Percentiles rank a stretch among this genome's conserved stretches.
These are phyloP conservation scores for Barypeithes pellucidus DNA, from an alignment of 2,888 invertebrate genomes.

Conservation along the genomic window DNA sequence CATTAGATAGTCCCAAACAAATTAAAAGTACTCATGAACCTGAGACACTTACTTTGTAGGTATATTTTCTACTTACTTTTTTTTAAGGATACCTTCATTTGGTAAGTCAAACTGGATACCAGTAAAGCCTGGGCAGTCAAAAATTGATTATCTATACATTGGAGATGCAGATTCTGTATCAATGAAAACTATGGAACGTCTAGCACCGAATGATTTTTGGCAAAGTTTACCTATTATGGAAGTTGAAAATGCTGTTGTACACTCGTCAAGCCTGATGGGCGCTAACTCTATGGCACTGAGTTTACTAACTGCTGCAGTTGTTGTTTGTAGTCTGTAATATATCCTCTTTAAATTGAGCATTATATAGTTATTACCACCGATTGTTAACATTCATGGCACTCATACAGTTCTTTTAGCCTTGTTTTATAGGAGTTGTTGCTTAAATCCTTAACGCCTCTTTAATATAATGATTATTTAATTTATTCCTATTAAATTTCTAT, in stretches of 20 bases:
- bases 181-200: slow-evolving; percentile 55
- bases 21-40: too few relatives aligned
- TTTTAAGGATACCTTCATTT: slow-evolving; percentile 57
- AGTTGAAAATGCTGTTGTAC: slow-evolving; percentile 13
- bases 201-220: slow-evolving; percentile 59
- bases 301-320: not conserved
- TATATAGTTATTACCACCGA: too few relatives aligned
- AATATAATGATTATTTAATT: too few relatives aligned
- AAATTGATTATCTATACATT: slow-evolving; percentile 56
- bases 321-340: slow-evolving; percentile 6
- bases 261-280: not conserved
- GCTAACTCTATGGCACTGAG: not conserved
- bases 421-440: too few relatives aligned
- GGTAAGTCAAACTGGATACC: slow-evolving; percentile 57
- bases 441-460: too few relatives aligned
- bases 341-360: too few relatives aligned
- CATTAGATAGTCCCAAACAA: too few relatives aligned
- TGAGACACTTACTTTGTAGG: too few relatives aligned
- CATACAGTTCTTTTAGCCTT: too few relatives aligned
- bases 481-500: too few relatives aligned
- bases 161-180: slow-evolving; percentile 53
- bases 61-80: not conserved
- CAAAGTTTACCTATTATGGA: slow-evolving; percentile 42
- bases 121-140: slow-evolving; percentile 45
- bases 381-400: too few relatives aligned